Base-by-base conservation (phyloP, 2,113 vertebrate species). In the Perognathus longimembris region DNA sequence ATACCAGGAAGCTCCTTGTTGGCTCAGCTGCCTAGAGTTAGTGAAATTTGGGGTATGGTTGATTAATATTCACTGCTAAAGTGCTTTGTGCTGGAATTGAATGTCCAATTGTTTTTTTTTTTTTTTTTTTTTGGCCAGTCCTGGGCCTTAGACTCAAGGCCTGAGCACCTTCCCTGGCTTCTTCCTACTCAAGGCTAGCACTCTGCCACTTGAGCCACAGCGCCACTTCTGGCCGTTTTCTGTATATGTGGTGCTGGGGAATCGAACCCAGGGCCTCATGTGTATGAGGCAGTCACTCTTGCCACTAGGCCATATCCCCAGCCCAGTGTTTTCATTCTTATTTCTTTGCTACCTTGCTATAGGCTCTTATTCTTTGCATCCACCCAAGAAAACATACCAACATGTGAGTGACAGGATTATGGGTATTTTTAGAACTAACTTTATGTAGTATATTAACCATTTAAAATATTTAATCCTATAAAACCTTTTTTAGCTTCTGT, bases 401-500 rank as follows among this genome's bases (percentile, higher is more conserved):
- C 54, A 80, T 17, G 30, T 57, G 17, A 89, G 30, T 63, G n/a
- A 78, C 21, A 88, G 26, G 1, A 7, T 93, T 89, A 38, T 36
- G 34, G 22, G 42, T 32, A 18, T 40, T 61, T n/a, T 67, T 21
- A 82, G 40, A 11, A 24, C 30, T 73, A 61, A 79, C 18, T 71
- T 91, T 57, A 21, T 45, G 18, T 70, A 85, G 20, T 67, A 45
- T 69, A 57, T 54, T 54, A 11, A 54, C 11, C 45, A 45, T 45
- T 54, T 76, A 61, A 89, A 81, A 54, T 10, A 63, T 50, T 34
- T 78, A 67, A 64, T 78, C 15, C n/a, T 59, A 21, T 57, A 21
- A 88, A 86, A n/a, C 7, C 21, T 84, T 76, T 79, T 34, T 87
- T 76, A 38, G 26, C 22, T 93, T 94, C 69, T 74, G 26, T 71